phyloP scores from a whole-genome alignment of 2,797 vertebrate genomes.

The Pygocentrus nattereri region DNA sequence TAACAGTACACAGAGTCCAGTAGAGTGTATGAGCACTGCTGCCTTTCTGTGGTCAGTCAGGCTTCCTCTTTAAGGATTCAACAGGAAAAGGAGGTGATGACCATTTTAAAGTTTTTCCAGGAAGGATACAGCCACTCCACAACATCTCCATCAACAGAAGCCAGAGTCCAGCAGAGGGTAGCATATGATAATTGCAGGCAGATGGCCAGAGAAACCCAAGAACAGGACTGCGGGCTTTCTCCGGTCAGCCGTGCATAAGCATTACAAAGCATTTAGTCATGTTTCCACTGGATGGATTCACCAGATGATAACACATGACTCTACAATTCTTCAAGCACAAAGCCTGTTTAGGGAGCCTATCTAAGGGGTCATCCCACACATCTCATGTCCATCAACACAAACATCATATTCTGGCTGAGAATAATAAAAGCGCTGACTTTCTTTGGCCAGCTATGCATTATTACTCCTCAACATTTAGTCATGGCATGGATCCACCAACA shows the following conservation, averaged over 20 bases:
- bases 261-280: slow-evolving; percentile 1
- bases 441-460: too few species aligned
- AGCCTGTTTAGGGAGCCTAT: too few species aligned
- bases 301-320: too few species aligned
- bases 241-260: neutral
- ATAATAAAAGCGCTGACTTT: too few species aligned
- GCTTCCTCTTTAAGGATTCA: too few species aligned
- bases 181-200: neutral
- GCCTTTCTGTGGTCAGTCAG: too few species aligned
- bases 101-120: too few species aligned
- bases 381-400: neutral
- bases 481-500: too few species aligned
- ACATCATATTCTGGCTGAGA: neutral
- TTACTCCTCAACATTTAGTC: too few species aligned
- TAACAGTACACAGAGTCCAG: too few species aligned
- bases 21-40: too few species aligned
- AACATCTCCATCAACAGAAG: neutral
- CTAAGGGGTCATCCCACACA: neutral
- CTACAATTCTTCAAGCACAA: neutral
- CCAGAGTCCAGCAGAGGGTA: neutral
- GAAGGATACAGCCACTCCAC: neutral
- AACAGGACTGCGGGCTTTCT: neutral
- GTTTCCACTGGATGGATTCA: neutral
- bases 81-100: too few species aligned
- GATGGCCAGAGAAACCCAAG: neutral